Evolutionary conservation across 2,797 vertebrate genomes (phyloP).

Genomic region (Falco concolor): DNA sequence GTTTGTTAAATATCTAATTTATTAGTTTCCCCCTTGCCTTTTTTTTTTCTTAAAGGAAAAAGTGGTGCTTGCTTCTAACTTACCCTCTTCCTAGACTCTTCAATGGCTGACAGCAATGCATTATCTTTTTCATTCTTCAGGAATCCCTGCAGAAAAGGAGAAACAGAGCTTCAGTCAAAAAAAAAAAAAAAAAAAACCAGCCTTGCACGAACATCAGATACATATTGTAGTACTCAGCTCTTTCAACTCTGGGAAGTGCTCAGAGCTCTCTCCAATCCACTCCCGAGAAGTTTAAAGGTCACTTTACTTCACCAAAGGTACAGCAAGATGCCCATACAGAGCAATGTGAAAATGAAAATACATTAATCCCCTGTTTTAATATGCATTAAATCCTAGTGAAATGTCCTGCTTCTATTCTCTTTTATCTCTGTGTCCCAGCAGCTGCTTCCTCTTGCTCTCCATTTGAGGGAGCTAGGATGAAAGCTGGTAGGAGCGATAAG

Average conservation of each 20-base stretch:
- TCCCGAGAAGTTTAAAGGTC: conserved; percentile 15
- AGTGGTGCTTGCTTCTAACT: conserved; percentile 8
- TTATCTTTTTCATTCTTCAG: conserved; percentile 98
- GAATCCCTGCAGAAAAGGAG: conserved; percentile 82
- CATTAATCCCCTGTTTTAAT: conserved; percentile 36
- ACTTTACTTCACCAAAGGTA: not conserved
- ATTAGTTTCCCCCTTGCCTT: not conserved
- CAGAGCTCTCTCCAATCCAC: not conserved
- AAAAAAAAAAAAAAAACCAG: not conserved
- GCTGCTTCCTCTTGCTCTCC: conserved; percentile 1
- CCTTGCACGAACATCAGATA: not conserved
- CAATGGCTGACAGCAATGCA: conserved; percentile 93
- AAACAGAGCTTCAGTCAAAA: not conserved
- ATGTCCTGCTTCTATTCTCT: conserved; percentile 26
- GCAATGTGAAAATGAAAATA: not conserved
- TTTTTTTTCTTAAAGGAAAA: not conserved
- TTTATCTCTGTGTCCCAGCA: conserved; percentile 48
- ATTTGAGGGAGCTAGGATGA: not conserved
- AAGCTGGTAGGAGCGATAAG: conserved; percentile 22
- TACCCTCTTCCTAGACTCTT: conserved; percentile 96
- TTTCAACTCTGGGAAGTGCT: not conserved
- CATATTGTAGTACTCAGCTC: not conserved
- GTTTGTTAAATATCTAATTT: not conserved
- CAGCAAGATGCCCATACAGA: not conserved
- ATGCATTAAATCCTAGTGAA: conserved; percentile 33